Conservation (phyloP, 37 sponge, comb jelly and placozoan genomes). For the Chondrilla cf. caribensis region DNA sequence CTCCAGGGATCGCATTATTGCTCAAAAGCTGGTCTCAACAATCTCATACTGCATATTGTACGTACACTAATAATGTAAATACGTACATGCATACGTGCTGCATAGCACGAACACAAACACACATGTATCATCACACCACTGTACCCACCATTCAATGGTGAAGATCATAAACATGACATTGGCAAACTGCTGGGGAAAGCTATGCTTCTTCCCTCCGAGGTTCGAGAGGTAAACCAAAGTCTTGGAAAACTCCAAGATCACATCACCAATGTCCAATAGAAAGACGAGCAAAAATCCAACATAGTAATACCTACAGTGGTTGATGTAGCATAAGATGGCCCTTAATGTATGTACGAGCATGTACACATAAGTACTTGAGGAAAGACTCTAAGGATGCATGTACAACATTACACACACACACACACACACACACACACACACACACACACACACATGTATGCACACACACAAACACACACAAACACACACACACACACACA, state of each 20-base stretch:
- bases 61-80: too few species aligned
- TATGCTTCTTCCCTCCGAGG: conserved; percentile 25
- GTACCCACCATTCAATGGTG: conserved; percentile 63
- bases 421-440: conserved; percentile 25
- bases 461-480: too few species aligned
- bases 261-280: conserved; percentile 72
- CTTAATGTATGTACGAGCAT: background rate
- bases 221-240: conserved; percentile 53
- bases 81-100: too few species aligned
- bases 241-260: conserved; percentile 71
- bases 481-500: too few species aligned
- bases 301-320: conserved; percentile 62
- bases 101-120: too few species aligned
- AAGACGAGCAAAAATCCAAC: conserved; percentile 74
- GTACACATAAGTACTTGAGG: background rate
- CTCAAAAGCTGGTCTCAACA: too few species aligned
- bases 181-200: conserved; percentile 26
- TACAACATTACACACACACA: background rate
- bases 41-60: too few species aligned
- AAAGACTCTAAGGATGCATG: background rate
- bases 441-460: background rate
- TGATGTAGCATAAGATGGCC: background rate
- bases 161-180: conserved; percentile 63
- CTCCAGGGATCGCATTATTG: too few species aligned
- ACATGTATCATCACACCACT: too few species aligned